These are phyloP conservation scores for Leucophora obtusa DNA, from an alignment of 2,888 invertebrate genomes.

Conservation along the genomic window DNA sequence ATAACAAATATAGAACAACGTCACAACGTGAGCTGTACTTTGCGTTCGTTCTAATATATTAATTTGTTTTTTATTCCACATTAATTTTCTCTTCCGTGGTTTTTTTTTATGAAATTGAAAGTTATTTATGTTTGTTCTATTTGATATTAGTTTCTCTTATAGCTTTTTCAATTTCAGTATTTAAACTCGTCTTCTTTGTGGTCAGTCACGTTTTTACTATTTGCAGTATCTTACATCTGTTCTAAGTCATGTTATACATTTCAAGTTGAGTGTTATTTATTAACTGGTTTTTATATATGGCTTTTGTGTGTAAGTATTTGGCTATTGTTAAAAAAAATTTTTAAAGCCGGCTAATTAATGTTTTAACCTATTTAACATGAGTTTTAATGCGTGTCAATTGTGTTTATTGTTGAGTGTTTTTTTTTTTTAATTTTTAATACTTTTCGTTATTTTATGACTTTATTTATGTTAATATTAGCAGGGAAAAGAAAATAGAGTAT, in stretches of 20 bases:
- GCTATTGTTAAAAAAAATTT: neutral
- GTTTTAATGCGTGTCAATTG: neutral
- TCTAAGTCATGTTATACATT: conserved; percentile 36
- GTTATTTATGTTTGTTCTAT: conserved; percentile 3
- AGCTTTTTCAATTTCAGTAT: neutral
- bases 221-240: conserved; percentile 14
- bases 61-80: neutral
- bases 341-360: conserved; percentile 19
- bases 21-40: too few relatives aligned
- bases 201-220: conserved; percentile 41
- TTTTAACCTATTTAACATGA: conserved; percentile 18
- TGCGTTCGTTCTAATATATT: neutral
- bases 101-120: conserved; percentile 42
- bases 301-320: neutral
- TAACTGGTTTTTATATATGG: neutral
- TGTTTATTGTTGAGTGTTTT: too few relatives aligned
- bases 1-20: too few relatives aligned
- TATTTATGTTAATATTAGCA: too few relatives aligned
- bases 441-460: neutral
- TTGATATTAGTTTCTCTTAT: neutral
- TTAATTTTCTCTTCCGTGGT: neutral
- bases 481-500: too few relatives aligned
- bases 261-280: neutral
- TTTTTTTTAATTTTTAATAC: too few relatives aligned
- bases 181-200: neutral